Evolutionary conservation across 2,113 vertebrate genomes (phyloP).

Genomic region (Thunnus thynnus): DNA sequence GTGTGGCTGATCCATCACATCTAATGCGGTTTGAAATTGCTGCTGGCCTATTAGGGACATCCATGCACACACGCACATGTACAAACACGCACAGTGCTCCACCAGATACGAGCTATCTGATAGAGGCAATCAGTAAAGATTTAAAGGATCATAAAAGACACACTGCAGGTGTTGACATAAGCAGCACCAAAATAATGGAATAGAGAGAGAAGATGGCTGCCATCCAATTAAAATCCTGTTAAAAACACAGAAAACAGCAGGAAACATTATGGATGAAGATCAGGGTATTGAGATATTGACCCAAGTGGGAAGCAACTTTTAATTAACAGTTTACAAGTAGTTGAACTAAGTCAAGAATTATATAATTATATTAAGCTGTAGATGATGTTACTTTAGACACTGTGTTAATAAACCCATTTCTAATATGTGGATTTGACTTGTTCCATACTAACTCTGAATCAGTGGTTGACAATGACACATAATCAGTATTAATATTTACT

Average conservation of each 20-base stretch:
- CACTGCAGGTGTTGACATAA: conserved; percentile 48
- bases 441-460: no score
- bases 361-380: background rate
- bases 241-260: conserved; percentile 9
- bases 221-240: conserved; percentile 23
- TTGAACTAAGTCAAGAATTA: background rate
- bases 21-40: conserved; percentile 56
- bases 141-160: conserved; percentile 44
- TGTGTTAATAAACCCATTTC: background rate
- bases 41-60: conserved; percentile 23
- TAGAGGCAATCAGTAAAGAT: conserved; percentile 40
- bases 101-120: conserved; percentile 18
- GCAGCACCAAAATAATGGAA: conserved; percentile 21
- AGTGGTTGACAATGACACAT: no score
- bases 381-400: background rate
- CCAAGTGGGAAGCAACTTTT: background rate
- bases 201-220: background rate
- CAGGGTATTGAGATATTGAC: background rate
- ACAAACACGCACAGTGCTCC: background rate
- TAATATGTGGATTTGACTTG: background rate
- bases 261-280: background rate
- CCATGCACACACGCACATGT: background rate
- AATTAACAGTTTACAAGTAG: background rate
- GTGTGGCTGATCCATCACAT: conserved; percentile 54
- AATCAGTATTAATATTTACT: no score